Evolutionary conservation across 2,797 vertebrate species (phyloP).

Genomic region (Crax fasciolata): DNA sequence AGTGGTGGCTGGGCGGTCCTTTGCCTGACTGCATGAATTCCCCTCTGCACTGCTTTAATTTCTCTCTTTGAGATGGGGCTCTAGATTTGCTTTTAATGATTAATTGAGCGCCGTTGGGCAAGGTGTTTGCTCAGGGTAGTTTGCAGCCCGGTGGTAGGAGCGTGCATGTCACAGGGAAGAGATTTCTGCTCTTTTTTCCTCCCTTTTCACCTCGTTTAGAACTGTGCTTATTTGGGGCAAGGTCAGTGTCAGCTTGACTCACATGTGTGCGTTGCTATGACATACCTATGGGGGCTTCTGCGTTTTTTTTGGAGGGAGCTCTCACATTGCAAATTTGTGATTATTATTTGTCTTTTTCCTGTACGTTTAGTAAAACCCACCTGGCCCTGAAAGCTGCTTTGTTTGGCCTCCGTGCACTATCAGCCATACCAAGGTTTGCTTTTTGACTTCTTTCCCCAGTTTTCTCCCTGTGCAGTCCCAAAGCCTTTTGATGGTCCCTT

Average conservation of each 20-base stretch:
- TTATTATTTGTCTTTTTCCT: not conserved
- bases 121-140: conserved; percentile 34
- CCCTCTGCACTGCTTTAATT: not conserved
- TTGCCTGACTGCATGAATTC: not conserved
- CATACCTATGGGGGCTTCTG: not conserved
- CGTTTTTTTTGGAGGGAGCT: accelerated
- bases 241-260: not conserved
- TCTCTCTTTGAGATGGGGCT: not conserved
- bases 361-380: not conserved
- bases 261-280: accelerated
- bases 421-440: not conserved
- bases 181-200: not conserved
- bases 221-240: not conserved
- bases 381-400: not conserved
- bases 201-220: not conserved
- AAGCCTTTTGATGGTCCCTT: not conserved
- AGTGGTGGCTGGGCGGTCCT: not conserved
- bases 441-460: not conserved
- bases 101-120: conserved; percentile 4
- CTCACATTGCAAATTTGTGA: accelerated
- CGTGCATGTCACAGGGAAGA: not conserved
- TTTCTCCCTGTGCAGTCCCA: not conserved
- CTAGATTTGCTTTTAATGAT: conserved; percentile 20
- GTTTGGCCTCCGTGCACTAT: not conserved
- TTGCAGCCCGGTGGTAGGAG: not conserved